Evolutionary conservation across 1,140 invertebrate species (phyloP).

Genomic region (Drosophila quadrilineata): DNA sequence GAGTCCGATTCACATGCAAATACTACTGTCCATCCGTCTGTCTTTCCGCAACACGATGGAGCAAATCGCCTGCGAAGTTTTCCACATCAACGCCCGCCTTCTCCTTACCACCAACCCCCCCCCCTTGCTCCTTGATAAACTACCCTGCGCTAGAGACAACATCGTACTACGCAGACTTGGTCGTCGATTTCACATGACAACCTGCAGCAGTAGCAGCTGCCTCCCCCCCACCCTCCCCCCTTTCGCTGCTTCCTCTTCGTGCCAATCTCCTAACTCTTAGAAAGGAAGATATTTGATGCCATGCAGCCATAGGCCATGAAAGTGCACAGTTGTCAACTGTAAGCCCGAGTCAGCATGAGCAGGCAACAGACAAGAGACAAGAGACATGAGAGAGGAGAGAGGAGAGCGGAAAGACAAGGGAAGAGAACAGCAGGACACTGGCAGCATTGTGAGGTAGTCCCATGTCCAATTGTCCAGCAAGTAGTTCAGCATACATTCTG

Average conservation of each 20-base stretch:
- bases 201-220: slow-evolving; percentile 44
- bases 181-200: slow-evolving; percentile 69
- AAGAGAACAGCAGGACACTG: slow-evolving; percentile 6
- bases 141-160: no score
- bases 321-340: slow-evolving; percentile 72
- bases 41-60: slow-evolving; percentile 32
- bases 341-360: slow-evolving; percentile 17
- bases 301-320: slow-evolving; percentile 60
- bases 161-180: no score
- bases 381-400: slow-evolving; percentile 10
- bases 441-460: neutral
- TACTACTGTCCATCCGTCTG: slow-evolving; percentile 49
- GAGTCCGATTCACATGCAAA: slow-evolving; percentile 33
- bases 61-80: slow-evolving; percentile 41
- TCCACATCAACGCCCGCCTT: no score
- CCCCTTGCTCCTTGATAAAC: neutral
- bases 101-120: neutral
- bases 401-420: slow-evolving; percentile 29
- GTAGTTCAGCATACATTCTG: no score
- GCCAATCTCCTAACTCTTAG: no score
- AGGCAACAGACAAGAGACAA: slow-evolving; percentile 15
- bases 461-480: slow-evolving; percentile 10
- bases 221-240: no score
- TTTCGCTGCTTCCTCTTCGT: no score
- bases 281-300: slow-evolving; percentile 48